Evolutionary conservation across 1,140 invertebrate genomes (phyloP), one percentile per base, ranked within the genome.

Genomic region (Aculops lycopersici): DNA sequence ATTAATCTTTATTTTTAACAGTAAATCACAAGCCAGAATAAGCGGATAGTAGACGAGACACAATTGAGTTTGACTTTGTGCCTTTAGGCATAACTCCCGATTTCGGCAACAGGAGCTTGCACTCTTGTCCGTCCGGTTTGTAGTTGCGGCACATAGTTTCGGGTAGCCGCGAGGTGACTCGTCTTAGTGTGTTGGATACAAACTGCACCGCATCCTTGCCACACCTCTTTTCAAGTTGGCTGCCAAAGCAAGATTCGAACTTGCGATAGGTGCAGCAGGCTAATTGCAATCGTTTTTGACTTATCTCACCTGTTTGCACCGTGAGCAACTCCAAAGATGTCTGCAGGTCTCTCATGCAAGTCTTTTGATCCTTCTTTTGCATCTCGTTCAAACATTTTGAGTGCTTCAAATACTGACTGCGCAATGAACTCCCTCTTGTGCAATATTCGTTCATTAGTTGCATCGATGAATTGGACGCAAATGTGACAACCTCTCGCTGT

Each of bases 1-100:
- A n/a, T n/a, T n/a, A n/a, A n/a, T n/a, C n/a, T n/a, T n/a, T n/a
- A n/a, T n/a, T n/a, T n/a, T n/a, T n/a, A n/a, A n/a, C n/a, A n/a
- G n/a, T n/a, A 31, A n/a, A 31, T 31, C 43, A 47, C 35, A 44
- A 37, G 16, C 47, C 47, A 35, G 46, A 44, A 35, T 48, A 48
- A 14, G 46, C 47, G 5, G 46, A 44, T 35, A 48, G 47, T 13
- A 48, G 38, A 20, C 47, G 43, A 8, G 46, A 48, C n/a, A 48
- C 19, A 18, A 48, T 43, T 12, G 43, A 46, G 16, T 24, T 47
- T n/a, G 41, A 48, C 35, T 35, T 17, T 3, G 37, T 17, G 4
- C 37, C 41, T 35, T 46, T 46, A 14, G 42, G 42, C 2, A 15
- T 15, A 14, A 37, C 35, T 36, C 36, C 38, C 12, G 45, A 38